These are phyloP conservation scores for Plectropomus leopardus DNA, from an alignment of 2,113 vertebrate species.

Conservation along the genomic window DNA sequence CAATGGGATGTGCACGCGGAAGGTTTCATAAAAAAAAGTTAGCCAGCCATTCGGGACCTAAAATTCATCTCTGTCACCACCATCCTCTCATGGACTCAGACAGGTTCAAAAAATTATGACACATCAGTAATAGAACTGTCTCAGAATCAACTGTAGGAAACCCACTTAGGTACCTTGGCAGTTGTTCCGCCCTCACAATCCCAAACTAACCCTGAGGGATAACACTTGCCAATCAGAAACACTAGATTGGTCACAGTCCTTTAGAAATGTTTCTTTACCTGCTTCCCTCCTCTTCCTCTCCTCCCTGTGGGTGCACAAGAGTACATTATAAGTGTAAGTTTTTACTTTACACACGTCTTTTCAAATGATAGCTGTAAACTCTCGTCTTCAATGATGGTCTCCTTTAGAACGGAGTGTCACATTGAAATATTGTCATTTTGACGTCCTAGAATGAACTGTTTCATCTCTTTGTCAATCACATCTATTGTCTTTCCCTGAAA, in stretches of 20 bases:
- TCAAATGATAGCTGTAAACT: slow-evolving; percentile 69
- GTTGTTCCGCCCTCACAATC: slow-evolving; percentile 58
- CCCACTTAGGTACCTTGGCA: slow-evolving; percentile 38
- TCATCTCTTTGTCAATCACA: slow-evolving; percentile 76
- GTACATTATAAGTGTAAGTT: slow-evolving; percentile 75
- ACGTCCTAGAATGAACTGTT: slow-evolving; percentile 62
- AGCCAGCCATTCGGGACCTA: slow-evolving; percentile 30
- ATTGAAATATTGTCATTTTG: slow-evolving; percentile 72
- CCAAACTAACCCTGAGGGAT: slow-evolving; percentile 56
- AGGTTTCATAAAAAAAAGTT: slow-evolving; percentile 3
- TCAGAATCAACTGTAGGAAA: slow-evolving; percentile 46
- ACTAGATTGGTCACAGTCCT: slow-evolving; percentile 60
- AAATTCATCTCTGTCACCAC: slow-evolving; percentile 33
- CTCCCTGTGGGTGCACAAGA: slow-evolving; percentile 55
- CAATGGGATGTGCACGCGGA: not conserved
- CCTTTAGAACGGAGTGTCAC: slow-evolving; percentile 54
- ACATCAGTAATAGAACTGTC: slow-evolving; percentile 73
- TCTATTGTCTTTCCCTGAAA: slow-evolving; percentile 41
- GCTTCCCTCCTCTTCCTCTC: slow-evolving; percentile 31
- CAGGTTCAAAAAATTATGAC: slow-evolving; percentile 52
- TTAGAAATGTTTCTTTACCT: slow-evolving; percentile 60
- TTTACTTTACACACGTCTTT: slow-evolving; percentile 55
- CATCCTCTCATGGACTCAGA: slow-evolving; percentile 25
- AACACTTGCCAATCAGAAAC: slow-evolving; percentile 74
- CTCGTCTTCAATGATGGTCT: slow-evolving; percentile 42